Percentiles rank a stretch among this genome's conserved stretches.
Evolutionary conservation across 2,888 invertebrate species (phyloP).

Genomic region (Spicauda simplicius): DNA sequence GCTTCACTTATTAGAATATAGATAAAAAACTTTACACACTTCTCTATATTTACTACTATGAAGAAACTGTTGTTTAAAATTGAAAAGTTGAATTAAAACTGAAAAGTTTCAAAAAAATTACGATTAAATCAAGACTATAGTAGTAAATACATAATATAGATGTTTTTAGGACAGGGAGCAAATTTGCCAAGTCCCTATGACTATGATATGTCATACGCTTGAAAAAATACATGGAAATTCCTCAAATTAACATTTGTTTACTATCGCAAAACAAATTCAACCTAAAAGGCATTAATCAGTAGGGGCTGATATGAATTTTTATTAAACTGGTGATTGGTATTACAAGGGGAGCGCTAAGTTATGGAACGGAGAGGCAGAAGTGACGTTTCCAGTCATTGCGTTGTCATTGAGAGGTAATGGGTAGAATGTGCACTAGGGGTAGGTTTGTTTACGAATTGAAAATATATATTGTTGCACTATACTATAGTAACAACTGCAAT

Average conservation of each 20-base stretch:
- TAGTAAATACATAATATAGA: no score
- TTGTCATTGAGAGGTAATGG: constrained; percentile 28
- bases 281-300: constrained; percentile 6
- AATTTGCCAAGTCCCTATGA: not conserved
- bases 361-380: constrained; percentile 18
- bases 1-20: no score
- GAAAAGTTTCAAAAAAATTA: no score
- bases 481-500: not conserved
- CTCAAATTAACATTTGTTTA: constrained; percentile 2
- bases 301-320: constrained; percentile 12
- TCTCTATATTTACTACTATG: no score
- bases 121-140: no score
- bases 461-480: not conserved
- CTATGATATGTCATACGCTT: not conserved
- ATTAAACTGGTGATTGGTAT: constrained; percentile 10
- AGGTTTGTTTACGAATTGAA: not conserved
- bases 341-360: constrained; percentile 13
- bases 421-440: constrained; percentile 2
- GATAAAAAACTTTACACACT: no score
- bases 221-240: not conserved
- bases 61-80: no score
- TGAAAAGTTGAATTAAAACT: no score
- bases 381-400: constrained; percentile 27
- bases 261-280: constrained; percentile 9
- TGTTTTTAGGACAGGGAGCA: no score